Conservation (phyloP, 92 coral and sea anemone species). For the Montipora capitata region DNA sequence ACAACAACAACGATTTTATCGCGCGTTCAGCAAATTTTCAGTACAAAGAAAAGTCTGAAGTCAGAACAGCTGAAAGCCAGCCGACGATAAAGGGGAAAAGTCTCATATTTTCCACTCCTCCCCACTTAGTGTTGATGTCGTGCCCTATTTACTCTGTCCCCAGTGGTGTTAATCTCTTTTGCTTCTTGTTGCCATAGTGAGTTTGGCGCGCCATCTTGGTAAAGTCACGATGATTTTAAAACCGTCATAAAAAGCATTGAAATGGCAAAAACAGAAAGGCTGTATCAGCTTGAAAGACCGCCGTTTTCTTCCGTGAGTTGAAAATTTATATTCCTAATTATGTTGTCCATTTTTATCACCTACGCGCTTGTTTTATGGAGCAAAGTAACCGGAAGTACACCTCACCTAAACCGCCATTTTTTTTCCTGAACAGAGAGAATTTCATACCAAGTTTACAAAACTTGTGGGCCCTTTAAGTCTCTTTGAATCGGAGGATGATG, state of each 20-base stretch:
- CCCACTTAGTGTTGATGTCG: not conserved
- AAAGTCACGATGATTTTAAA: not conserved
- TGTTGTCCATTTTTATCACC: not conserved
- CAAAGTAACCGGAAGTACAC: not conserved
- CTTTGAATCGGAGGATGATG: constrained; percentile 85
- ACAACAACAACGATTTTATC: not conserved
- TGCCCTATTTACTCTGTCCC: not conserved
- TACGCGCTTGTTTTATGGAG: no score
- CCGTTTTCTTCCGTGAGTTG: constrained; percentile 89
- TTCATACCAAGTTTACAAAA: constrained; percentile 90
- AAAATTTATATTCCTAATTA: not conserved
- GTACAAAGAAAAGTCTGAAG: not conserved
- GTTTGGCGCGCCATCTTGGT: constrained; percentile 41
- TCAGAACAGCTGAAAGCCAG: not conserved
- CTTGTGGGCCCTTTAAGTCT: constrained; percentile 94
- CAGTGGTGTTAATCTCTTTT: not conserved
- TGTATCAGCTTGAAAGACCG: constrained; percentile 83
- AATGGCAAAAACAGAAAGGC: constrained; percentile 75
- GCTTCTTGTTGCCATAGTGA: constrained; percentile 49
- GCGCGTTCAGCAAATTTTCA: not conserved
- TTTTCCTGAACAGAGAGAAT: constrained; percentile 79
- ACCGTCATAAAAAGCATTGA: not conserved
- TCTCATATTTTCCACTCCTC: not conserved
- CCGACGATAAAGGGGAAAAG: not conserved
- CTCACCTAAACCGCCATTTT: not conserved